Conservation (phyloP, 2,797 vertebrate genomes). For the Masticophis lateralis region DNA sequence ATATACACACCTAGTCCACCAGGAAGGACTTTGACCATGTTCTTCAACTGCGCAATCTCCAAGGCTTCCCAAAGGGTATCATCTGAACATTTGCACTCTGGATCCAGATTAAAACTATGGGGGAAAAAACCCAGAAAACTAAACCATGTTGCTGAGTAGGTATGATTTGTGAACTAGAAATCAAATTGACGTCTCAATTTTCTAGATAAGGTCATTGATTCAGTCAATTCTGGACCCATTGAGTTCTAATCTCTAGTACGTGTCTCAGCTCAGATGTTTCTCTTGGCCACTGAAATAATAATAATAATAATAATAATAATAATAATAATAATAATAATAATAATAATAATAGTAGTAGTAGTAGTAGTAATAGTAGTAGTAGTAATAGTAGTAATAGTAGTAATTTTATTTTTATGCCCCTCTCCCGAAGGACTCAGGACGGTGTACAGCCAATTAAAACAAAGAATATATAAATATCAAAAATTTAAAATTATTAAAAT, state of each 20-base stretch:
- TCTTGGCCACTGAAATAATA: background rate
- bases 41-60: slow-evolving; percentile 97
- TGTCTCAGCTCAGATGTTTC: background rate
- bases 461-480: too few relatives aligned
- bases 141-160: background rate
- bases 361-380: too few relatives aligned
- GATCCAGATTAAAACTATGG: slow-evolving; percentile 93
- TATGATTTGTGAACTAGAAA: background rate
- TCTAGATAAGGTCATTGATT: background rate
- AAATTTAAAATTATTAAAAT: too few relatives aligned
- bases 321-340: too few relatives aligned
- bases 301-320: too few relatives aligned
- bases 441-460: too few relatives aligned
- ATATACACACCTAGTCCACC: slow-evolving; percentile 95
- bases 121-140: background rate
- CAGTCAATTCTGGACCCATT: background rate
- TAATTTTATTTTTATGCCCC: too few relatives aligned
- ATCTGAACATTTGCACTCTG: slow-evolving; percentile 88
- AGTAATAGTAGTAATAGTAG: too few relatives aligned
- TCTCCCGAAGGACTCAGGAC: too few relatives aligned
- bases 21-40: slow-evolving; percentile 92
- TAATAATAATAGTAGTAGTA: too few relatives aligned
- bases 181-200: background rate
- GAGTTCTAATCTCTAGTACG: background rate
- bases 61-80: slow-evolving; percentile 98